Base-by-base conservation (phyloP, 2,888 invertebrate genomes). In the Nomada fucata region DNA sequence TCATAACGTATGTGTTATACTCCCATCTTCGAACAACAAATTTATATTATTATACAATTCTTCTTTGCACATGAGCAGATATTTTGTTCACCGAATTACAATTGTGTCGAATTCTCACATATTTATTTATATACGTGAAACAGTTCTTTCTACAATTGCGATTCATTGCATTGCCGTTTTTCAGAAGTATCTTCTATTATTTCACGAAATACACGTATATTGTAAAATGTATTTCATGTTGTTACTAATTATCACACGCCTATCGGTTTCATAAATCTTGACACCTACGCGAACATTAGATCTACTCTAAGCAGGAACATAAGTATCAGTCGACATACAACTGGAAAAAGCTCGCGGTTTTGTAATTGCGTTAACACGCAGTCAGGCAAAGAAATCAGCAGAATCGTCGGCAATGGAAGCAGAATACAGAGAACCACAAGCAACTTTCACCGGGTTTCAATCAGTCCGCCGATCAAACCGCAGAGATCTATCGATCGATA, bases 361-460 rank as follows among this genome's bases (percentile, higher is more conserved):
- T 55, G 23, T 52, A 70, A 64, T 74, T 59, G 53, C 53, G 26
- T 70, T 42, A 65, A 59, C 50, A 44, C 55, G 26, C 47, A 42
- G 26, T 7, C 64, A n/a, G 18, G 53, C 18, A 61, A 75, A 64
- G 75, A 79, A 82, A 82, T 70, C 68, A 57, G 47, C 23, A 47
- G 72, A 57, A 72, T 67, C 23, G 73, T 63, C 71, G 65, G 74
- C 55, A 76, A 64, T 70, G 76, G 64, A 76, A 74, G 60, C 61
- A 67, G 76, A 77, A 74, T 75, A 71, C 74, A 78, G 81, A 75
- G 72, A 77, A 75, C 71, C 77, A 50, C 78, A 68, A 64, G 47
- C 57, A 67, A 82, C 83, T 84, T 84, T 84, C 83, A 84, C 83
- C 78, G 69, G 68, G 78, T 81, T 83, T 83, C 83, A 75, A 81